phyloP scores from a whole-genome alignment of 2,888 invertebrate genomes.

The Clunio marinus region DNA sequence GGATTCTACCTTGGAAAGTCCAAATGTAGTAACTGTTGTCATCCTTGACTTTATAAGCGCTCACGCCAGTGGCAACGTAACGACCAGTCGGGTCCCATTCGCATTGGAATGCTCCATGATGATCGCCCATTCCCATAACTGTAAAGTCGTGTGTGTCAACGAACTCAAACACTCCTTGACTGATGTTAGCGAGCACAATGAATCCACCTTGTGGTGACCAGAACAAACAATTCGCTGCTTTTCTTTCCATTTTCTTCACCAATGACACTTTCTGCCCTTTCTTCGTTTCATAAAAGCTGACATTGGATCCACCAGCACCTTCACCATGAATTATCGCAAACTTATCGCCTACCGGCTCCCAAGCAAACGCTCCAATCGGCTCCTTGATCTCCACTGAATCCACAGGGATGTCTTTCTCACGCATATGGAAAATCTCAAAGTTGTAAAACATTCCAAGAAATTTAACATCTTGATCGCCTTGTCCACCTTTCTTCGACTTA shows the following conservation, averaged over 20 bases:
- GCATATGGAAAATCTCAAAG: conserved; percentile 98
- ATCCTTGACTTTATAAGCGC: conserved; percentile 93
- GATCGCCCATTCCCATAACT: conserved; percentile 90
- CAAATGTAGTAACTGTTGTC: conserved; percentile 92
- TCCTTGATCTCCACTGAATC: conserved; percentile 96
- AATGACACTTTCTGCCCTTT: conserved; percentile 83
- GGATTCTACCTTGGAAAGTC: conserved; percentile 87
- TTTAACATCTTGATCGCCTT: conserved; percentile 63
- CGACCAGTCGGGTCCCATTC: conserved; percentile 99
- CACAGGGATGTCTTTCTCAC: conserved; percentile 95
- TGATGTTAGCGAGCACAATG: conserved; percentile 85
- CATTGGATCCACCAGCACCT: conserved; percentile 62
- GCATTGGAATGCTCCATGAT: conserved; percentile 88
- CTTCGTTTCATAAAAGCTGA: conserved; percentile 89
- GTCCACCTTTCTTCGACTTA: conserved; percentile 74
- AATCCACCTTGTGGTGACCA: conserved; percentile 97
- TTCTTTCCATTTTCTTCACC: conserved; percentile 83
- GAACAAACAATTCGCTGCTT: conserved; percentile 85
- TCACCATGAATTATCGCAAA: conserved; percentile 97
- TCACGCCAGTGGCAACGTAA: conserved; percentile 92
- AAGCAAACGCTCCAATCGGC: conserved; percentile 89
- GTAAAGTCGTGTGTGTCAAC: conserved; percentile 94
- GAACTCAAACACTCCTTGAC: conserved; percentile 88
- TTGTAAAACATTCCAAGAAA: conserved; percentile 97
- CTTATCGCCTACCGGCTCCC: conserved; percentile 96